phyloP scores from a whole-genome alignment of 2,113 vertebrate genomes.

The Athene cunicularia region DNA sequence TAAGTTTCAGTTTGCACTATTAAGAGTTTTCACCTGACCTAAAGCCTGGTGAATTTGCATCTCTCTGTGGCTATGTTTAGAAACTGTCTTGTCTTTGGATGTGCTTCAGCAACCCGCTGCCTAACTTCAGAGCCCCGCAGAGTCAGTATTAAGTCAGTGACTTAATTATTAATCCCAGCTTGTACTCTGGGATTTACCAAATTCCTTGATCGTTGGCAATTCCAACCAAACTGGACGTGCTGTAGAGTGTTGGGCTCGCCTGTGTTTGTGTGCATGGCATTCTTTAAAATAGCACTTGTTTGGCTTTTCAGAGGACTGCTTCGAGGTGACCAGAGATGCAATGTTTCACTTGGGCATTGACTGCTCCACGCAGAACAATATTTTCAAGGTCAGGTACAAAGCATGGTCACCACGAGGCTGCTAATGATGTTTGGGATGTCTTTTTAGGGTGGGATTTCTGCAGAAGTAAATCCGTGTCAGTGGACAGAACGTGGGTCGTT shows the following conservation, averaged over 20 bases:
- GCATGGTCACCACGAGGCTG: neutral
- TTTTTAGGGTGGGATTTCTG: neutral
- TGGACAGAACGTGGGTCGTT: neutral
- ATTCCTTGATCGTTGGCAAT: neutral
- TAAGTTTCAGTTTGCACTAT: neutral
- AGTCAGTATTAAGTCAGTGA: neutral
- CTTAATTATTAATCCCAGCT: neutral
- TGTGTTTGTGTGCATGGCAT: neutral
- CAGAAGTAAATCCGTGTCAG: neutral
- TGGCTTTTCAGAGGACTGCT: constrained; percentile 87
- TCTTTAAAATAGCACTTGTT: neutral
- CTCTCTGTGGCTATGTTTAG: neutral
- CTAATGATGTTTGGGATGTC: neutral
- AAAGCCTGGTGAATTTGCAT: neutral
- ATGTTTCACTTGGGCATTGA: constrained; percentile 91
- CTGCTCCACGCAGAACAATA: constrained; percentile 77
- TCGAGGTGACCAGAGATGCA: constrained; percentile 87
- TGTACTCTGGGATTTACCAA: neutral
- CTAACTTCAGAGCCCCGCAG: neutral
- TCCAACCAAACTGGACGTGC: neutral
- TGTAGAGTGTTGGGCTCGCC: neutral
- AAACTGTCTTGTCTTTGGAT: neutral
- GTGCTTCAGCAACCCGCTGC: neutral
- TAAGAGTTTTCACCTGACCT: neutral
- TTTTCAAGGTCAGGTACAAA: constrained; percentile 87